Evolutionary conservation across 2,888 invertebrate species (phyloP).

Genomic region (Morinoia aosen): DNA sequence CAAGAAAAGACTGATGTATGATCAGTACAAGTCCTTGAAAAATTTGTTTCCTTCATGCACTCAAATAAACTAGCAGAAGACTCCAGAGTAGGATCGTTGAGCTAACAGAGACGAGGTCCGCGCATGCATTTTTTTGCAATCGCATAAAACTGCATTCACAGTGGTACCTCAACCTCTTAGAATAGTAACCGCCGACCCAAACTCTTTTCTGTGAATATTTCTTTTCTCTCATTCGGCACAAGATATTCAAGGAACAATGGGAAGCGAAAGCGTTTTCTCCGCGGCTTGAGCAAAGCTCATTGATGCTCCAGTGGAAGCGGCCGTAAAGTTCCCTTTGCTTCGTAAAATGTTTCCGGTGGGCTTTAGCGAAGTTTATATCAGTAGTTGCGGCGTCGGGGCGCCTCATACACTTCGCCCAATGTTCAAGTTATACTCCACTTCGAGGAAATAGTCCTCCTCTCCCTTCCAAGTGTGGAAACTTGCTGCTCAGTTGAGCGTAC

Average conservation of each 20-base stretch:
- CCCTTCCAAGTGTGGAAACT: neutral
- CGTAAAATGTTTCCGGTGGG: slow-evolving; percentile 2
- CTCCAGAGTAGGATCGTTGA: neutral
- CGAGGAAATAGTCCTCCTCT: neutral
- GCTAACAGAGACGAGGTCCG: neutral
- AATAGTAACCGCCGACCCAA: neutral
- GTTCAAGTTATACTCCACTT: neutral
- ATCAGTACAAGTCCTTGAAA: neutral
- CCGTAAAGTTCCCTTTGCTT: neutral
- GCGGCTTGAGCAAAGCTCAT: slow-evolving; percentile 12
- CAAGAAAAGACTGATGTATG: neutral
- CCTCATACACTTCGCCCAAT: neutral
- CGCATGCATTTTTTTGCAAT: neutral
- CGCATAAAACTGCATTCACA: neutral
- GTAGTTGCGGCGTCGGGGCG: neutral
- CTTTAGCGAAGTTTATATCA: neutral
- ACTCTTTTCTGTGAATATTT: neutral
- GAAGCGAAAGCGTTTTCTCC: neutral
- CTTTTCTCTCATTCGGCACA: neutral
- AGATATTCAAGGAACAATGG: neutral
- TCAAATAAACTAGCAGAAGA: neutral
- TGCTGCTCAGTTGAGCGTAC: neutral
- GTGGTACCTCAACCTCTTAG: neutral
- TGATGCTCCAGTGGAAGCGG: neutral
- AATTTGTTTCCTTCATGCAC: neutral